Evolutionary conservation across 2,797 vertebrate genomes (phyloP).

Genomic region (Sylvia borin): DNA sequence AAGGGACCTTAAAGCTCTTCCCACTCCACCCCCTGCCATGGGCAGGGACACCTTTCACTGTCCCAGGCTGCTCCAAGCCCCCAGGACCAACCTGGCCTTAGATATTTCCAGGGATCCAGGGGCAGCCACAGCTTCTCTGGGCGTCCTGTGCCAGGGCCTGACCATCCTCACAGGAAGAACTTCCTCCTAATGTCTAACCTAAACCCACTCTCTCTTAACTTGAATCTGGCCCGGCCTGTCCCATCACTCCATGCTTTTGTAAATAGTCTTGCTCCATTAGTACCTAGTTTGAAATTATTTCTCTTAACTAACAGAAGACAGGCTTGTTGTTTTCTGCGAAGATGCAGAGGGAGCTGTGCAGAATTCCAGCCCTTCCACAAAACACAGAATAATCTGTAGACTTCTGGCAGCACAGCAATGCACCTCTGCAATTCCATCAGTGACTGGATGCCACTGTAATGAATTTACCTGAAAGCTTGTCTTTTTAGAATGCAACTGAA

Average conservation of each 20-base stretch:
- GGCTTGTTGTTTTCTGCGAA: background rate
- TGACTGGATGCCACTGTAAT: background rate
- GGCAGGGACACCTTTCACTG: background rate
- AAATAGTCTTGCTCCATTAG: background rate
- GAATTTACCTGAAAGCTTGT: background rate
- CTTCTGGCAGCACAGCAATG: background rate
- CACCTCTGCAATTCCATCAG: background rate
- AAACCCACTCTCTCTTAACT: background rate
- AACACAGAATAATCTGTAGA: accelerated
- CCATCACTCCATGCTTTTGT: background rate
- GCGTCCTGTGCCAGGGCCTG: background rate
- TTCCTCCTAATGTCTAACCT: background rate
- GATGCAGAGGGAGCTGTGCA: background rate
- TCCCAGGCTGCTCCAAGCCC: background rate
- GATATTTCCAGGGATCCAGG: background rate
- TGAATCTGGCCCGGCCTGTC: background rate
- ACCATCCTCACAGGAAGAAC: background rate
- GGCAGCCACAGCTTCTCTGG: background rate
- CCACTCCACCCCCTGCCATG: accelerated
- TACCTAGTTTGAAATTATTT: background rate
- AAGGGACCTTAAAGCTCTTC: background rate
- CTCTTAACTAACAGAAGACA: background rate
- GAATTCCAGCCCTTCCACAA: background rate
- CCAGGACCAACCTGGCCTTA: accelerated
- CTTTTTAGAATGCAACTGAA: background rate